A percentile compares a stretch with the other conserved stretches of the same genome.
phyloP scores from a whole-genome alignment of 2,888 invertebrate genomes.

The Chaetoderma sp. region DNA sequence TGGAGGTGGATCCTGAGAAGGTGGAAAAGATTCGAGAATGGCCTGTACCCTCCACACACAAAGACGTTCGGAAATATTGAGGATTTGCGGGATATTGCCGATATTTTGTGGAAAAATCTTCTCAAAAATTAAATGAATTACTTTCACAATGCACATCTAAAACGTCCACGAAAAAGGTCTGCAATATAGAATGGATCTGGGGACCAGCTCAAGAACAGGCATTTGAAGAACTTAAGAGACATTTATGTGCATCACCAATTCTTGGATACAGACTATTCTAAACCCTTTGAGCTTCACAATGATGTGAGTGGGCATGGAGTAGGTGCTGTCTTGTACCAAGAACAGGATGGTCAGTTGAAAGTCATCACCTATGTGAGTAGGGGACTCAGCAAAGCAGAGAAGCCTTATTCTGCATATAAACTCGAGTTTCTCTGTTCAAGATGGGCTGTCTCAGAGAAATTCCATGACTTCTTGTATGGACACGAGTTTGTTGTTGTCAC shows the following conservation, averaged over 20 bases:
- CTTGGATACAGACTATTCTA: conserved; percentile 6
- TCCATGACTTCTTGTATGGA: too few relatives aligned
- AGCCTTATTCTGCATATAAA: too few relatives aligned
- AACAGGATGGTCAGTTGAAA: too few relatives aligned
- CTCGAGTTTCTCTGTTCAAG: too few relatives aligned
- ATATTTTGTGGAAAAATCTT: conserved; percentile 32
- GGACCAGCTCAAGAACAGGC: conserved; percentile 11
- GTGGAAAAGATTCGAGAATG: conserved; percentile 27
- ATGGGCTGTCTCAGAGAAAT: too few relatives aligned
- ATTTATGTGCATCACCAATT: too few relatives aligned
- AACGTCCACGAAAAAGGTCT: too few relatives aligned
- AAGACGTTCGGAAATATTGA: conserved; percentile 25
- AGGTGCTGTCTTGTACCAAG: conserved; percentile 16
- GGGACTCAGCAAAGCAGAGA: too few relatives aligned
- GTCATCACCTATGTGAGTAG: too few relatives aligned
- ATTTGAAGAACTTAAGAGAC: conserved; percentile 14
- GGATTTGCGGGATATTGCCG: conserved; percentile 36
- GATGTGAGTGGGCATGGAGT: conserved; percentile 23
- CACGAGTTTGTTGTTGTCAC: too few relatives aligned
- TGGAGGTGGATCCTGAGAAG: conserved; percentile 34
- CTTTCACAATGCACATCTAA: too few relatives aligned
- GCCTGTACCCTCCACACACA: conserved; percentile 23
- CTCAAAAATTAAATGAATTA: conserved; percentile 28
- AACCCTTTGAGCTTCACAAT: conserved; percentile 12
- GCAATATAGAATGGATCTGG: too few relatives aligned